Evolutionary conservation across 2,797 vertebrate genomes (phyloP).

Genomic region (Oceanodroma leucorhoa): DNA sequence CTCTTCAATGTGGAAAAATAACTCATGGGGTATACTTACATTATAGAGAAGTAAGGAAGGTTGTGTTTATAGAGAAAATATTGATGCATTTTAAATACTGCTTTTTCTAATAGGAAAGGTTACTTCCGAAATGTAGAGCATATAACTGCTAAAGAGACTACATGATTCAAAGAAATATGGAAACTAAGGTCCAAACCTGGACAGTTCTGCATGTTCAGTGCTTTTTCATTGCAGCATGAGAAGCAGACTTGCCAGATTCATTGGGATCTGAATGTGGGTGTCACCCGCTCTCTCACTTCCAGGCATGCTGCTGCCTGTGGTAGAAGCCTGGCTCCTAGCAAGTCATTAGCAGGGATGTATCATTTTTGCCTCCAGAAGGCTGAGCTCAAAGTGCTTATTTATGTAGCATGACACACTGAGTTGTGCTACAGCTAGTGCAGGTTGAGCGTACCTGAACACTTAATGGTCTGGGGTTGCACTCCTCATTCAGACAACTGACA

Average conservation of each 20-base stretch:
- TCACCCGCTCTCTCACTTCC: not conserved
- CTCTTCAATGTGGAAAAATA: not conserved
- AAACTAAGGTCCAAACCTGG: not conserved
- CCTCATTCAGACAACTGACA: not conserved
- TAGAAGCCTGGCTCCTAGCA: not conserved
- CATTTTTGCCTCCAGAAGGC: not conserved
- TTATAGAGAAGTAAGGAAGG: not conserved
- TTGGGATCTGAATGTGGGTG: not conserved
- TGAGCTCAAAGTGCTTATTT: not conserved
- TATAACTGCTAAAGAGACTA: not conserved
- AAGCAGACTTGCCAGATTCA: not conserved
- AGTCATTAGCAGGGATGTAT: not conserved
- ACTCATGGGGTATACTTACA: not conserved
- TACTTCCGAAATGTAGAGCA: not conserved
- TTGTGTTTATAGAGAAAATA: not conserved
- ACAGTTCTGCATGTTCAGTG: not conserved
- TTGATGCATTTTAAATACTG: not conserved
- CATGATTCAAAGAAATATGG: not conserved
- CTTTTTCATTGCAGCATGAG: not conserved
- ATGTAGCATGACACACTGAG: not conserved
- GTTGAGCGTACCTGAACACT: not conserved
- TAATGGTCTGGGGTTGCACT: not conserved
- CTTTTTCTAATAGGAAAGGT: not conserved
- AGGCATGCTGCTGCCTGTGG: not conserved
- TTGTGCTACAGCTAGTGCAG: not conserved